Evolutionary conservation across 2,797 vertebrate genomes (phyloP), one percentile per base, ranked within the genome.

Genomic region (Hydrocynus forskahlii): DNA sequence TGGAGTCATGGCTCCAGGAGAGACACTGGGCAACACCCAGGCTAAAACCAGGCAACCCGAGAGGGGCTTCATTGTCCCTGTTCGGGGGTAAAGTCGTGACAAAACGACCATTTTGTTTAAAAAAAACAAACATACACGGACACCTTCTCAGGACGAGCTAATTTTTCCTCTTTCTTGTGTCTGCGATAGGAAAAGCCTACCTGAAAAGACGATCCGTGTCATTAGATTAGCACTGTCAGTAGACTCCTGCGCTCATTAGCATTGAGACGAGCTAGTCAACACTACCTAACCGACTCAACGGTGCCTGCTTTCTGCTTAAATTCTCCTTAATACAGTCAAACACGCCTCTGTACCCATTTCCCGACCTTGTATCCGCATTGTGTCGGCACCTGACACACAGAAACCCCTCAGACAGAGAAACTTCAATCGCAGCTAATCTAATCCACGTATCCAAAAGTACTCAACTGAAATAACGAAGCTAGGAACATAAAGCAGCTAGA

Each of bases 21-120:
- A 72, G 35, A 50, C 23, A 55, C 45, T 71, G 82, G 85, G 79
- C 86, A 85, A 89, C 88, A 89, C 87, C 87, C 87, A 82, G 87
- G 40, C 72, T 45, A 13, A 69, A 59, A 38, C 69, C 55, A 78
- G 84, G 71, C 64, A 55, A 45, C 38, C 76, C 60, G 69, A 74
- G 50, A 67, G 55, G 64, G 66, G 74, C 67, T 78, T 83, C 81
- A 88, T 88, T 88, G 87, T 88, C 82, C 77, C 80, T 50, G 19
- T 14, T 35, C 66, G n/a, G 59, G 75, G 50, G 52, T 71, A 48
- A 75, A 19, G 40, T 52, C 14, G 12, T 0, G 10, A 50, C 9
- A 50, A 50, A 50, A 50, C 9, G 10, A 50, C 48, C 8, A 12
- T 50, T 12, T 50, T 50, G 43, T 45, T 29, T 3, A 29, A 43